A percentile compares a stretch with the other conserved stretches of the same genome.
phyloP scores from a whole-genome alignment of 2,888 invertebrate species.

The Caenorhabditis sp. region DNA sequence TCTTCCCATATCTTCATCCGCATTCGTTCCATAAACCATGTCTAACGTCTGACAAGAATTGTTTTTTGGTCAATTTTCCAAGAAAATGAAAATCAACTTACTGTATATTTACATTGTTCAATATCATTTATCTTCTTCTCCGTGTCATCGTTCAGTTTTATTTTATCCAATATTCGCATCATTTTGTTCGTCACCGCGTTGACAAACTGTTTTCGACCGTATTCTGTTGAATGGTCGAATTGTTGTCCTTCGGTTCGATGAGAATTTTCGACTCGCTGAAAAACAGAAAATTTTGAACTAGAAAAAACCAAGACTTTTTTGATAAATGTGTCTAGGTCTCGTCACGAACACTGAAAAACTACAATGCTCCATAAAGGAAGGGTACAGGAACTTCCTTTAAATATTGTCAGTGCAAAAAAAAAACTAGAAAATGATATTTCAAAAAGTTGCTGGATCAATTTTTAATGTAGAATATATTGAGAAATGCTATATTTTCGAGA shows the following conservation, averaged over 20 bases:
- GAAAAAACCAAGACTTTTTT: no score
- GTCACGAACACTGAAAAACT: no score
- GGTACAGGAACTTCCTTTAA: no score
- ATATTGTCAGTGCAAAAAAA: no score
- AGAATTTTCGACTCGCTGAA: constrained; percentile 46
- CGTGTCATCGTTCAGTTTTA: constrained; percentile 52
- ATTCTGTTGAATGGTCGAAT: constrained; percentile 54
- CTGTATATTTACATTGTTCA: constrained; percentile 46
- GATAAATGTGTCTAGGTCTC: no score
- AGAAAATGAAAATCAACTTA: constrained; percentile 6
- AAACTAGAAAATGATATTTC: no score
- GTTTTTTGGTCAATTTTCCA: not conserved
- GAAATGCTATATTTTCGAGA: no score
- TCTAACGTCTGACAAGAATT: constrained; percentile 48
- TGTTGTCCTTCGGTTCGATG: constrained; percentile 27
- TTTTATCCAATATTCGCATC: constrained; percentile 31
- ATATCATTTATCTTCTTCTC: constrained; percentile 57
- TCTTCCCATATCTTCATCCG: constrained; percentile 26
- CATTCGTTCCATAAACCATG: constrained; percentile 47
- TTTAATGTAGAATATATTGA: no score
- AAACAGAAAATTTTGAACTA: not conserved
- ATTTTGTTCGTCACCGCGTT: constrained; percentile 49
- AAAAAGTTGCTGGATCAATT: no score
- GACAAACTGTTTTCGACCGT: constrained; percentile 46
- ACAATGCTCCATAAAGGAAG: no score